phyloP scores from a whole-genome alignment of 2,797 vertebrate genomes.

The Hemitrygon akajei region DNA sequence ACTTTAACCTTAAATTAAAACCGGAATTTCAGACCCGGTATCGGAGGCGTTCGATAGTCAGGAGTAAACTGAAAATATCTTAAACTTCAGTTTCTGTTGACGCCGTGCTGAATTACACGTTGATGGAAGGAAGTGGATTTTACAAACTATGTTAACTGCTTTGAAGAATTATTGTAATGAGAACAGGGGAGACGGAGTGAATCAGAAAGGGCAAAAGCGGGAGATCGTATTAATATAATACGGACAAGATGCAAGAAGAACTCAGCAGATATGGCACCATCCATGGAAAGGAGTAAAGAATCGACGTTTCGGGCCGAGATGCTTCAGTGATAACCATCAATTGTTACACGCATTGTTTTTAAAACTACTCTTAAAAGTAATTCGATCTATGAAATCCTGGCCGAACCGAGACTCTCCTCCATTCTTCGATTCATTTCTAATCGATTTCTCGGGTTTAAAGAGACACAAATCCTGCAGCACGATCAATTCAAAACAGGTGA shows the following conservation, averaged over 20 bases:
- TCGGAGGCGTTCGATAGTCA: not conserved
- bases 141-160: not conserved
- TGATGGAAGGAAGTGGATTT: too few species aligned
- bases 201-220: not conserved
- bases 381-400: not conserved
- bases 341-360: not conserved
- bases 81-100: not conserved
- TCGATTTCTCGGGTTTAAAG: not conserved
- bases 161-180: not conserved
- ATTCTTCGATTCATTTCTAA: not conserved
- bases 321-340: not conserved
- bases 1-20: too few species aligned
- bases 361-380: not conserved
- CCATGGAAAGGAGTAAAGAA: too few species aligned
- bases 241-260: too few species aligned
- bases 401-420: not conserved
- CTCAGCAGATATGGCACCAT: too few species aligned
- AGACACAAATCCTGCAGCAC: not conserved
- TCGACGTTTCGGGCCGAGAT: too few species aligned
- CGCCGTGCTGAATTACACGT: not conserved
- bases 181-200: not conserved
- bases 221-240: not conserved
- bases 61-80: not conserved
- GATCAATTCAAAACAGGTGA: not conserved
- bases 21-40: not conserved